Conservation (phyloP, 2,888 invertebrate genomes). For the Agonum fuliginosum region DNA sequence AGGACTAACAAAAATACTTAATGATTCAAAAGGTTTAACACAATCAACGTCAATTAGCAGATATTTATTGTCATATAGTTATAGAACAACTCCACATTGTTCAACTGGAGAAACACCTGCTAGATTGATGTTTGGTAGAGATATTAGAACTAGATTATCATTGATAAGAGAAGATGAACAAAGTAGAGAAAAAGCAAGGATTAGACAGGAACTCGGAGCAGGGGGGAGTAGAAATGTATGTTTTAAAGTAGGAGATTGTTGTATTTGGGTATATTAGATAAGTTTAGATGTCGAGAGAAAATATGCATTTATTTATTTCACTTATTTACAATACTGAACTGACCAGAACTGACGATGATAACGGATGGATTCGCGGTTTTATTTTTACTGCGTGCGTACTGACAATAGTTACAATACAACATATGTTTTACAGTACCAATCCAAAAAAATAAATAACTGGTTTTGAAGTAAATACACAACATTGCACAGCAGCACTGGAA, state of each 20-base stretch:
- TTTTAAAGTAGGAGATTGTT: background rate
- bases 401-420: too few relatives aligned
- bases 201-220: background rate
- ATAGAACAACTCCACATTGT: slow-evolving; percentile 4
- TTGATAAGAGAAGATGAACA: background rate
- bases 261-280: background rate
- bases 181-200: slow-evolving; percentile 1
- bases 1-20: background rate
- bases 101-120: background rate
- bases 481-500: slow-evolving; percentile 6
- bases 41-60: slow-evolving; percentile 5
- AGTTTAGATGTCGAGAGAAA: background rate
- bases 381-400: too few relatives aligned
- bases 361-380: too few relatives aligned
- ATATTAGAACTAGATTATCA: background rate
- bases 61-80: slow-evolving; percentile 9
- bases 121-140: background rate
- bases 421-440: too few relatives aligned
- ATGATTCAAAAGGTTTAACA: background rate
- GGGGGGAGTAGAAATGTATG: background rate
- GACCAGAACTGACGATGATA: too few relatives aligned
- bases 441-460: too few relatives aligned
- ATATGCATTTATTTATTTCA: too few relatives aligned
- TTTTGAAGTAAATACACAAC: too few relatives aligned
- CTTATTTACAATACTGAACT: too few relatives aligned